Conservation (phyloP, 2,113 vertebrate species). For the Triplophysa siluroides region DNA sequence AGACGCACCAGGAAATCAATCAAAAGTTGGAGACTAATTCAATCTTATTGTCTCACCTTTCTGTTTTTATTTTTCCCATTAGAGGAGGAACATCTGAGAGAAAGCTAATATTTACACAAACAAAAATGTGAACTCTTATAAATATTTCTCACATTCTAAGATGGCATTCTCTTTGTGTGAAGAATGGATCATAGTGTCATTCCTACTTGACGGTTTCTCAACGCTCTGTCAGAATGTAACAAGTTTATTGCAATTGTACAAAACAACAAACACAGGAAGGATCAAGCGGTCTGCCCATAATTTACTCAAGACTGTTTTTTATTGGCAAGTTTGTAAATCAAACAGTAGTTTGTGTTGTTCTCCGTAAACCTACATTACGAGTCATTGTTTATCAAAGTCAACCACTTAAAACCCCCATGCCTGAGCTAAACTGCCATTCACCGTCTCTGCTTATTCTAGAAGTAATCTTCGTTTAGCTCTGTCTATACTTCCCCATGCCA, state of each 20-base stretch:
- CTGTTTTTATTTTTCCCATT: not conserved
- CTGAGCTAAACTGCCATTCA: conserved; percentile 17
- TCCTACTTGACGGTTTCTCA: not conserved
- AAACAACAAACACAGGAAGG: conserved; percentile 15
- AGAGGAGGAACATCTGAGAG: not conserved
- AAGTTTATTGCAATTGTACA: not conserved
- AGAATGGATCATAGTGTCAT: not conserved
- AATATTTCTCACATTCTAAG: not conserved
- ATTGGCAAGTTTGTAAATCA: not conserved
- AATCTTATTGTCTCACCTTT: not conserved
- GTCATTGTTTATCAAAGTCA: conserved; percentile 23
- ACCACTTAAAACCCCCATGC: conserved; percentile 16
- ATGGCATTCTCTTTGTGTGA: not conserved
- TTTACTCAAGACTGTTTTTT: not conserved
- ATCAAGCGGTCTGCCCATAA: conserved; percentile 3
- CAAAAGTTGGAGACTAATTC: not conserved
- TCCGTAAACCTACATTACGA: not conserved
- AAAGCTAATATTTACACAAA: too few species aligned
- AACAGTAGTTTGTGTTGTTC: conserved; percentile 23
- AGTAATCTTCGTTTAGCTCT: conserved; percentile 33
- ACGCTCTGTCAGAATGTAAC: not conserved
- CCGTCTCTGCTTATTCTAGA: conserved; percentile 25
- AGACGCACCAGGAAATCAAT: not conserved
- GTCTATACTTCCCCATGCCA: not conserved
- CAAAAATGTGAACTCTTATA: too few species aligned